Evolutionary conservation across 2,113 vertebrate species (phyloP).

Genomic region (Cyprinodon variegatus): DNA sequence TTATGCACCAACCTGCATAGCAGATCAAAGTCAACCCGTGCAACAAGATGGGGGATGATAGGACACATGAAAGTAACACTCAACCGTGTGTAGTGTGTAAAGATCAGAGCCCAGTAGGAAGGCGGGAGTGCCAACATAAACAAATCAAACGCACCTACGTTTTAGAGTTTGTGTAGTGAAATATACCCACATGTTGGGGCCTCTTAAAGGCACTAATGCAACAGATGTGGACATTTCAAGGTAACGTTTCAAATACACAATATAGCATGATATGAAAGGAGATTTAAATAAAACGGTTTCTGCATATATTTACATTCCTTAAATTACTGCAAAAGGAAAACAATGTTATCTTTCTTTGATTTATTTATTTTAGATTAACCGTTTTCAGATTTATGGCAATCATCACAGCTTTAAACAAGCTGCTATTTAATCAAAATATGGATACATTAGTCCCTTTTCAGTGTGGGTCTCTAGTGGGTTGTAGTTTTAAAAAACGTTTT

Average conservation of each 20-base stretch:
- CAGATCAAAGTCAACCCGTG: constrained; percentile 72
- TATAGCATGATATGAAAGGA: background rate
- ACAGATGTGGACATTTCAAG: constrained; percentile 16
- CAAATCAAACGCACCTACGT: constrained; percentile 68
- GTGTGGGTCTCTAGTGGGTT: constrained; percentile 60
- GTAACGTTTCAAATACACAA: background rate
- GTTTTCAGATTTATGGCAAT: constrained; percentile 18
- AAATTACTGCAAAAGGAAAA: background rate
- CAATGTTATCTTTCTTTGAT: background rate
- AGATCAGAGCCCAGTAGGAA: constrained; percentile 62
- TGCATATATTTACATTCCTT: background rate
- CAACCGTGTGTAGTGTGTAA: constrained; percentile 37
- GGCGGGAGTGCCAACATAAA: constrained; percentile 62
- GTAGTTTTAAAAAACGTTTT: constrained; percentile 73
- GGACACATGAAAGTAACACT: constrained; percentile 78
- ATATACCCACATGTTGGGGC: constrained; percentile 58
- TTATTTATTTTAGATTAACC: background rate
- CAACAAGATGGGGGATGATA: constrained; percentile 43
- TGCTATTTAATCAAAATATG: constrained; percentile 67
- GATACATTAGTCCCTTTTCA: constrained; percentile 20
- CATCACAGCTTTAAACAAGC: constrained; percentile 56
- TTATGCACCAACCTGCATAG: constrained; percentile 69
- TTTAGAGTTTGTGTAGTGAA: constrained; percentile 55
- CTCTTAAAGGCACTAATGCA: constrained; percentile 32
- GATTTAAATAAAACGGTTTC: background rate